Evolutionary conservation across 2,888 invertebrate genomes (phyloP), one percentile per base, ranked within the genome.

Genomic region (Caenorhabditis macrosperma): DNA sequence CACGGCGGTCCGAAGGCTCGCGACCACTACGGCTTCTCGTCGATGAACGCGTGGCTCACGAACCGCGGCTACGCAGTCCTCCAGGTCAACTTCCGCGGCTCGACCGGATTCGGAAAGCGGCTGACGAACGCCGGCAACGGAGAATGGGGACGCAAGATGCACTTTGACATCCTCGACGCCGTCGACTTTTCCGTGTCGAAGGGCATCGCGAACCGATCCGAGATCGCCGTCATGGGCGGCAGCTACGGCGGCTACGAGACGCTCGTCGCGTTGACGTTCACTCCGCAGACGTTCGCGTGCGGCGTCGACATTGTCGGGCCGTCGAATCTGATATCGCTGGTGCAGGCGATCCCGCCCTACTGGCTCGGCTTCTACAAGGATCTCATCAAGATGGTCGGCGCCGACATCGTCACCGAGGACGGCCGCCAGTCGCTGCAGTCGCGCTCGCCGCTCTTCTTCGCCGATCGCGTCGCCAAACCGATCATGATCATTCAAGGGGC

Each of bases 91-190:
- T 90, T 88, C 86, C 85, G 90, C 20, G 90, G 89, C 44, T 85
- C 85, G 54, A 85, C 86, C 41, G 90, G 90, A 15, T 90, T 88
- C 68, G 90, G 90, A 60, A 90, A 90, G 77, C 76, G 83, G 6
- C 78, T 86, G 3, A 85, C 88, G 7, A 90, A 90, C 55, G 88
- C 89, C 22, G 89, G 90, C 50, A 88, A 90, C 68, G 90, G 90
- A 15, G 90, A 90, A 78, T 90, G 90, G 90, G 90, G 89, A 35
- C 60, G 88, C 9, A 89, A 89, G 74, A 90, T 90, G 90, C 90
- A 90, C 60, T 86, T 87, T 60, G 90, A 90, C 59, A 81, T 90
- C 12, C 75, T 90, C 30, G 90, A 90, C 57, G 90, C 87, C 3
- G 88, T 89, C 30, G 88, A 90, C 48, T 90, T 88, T 67, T 85